Evolutionary conservation across 2,888 invertebrate genomes (phyloP).

Genomic region (Noctuana brunneofusca): DNA sequence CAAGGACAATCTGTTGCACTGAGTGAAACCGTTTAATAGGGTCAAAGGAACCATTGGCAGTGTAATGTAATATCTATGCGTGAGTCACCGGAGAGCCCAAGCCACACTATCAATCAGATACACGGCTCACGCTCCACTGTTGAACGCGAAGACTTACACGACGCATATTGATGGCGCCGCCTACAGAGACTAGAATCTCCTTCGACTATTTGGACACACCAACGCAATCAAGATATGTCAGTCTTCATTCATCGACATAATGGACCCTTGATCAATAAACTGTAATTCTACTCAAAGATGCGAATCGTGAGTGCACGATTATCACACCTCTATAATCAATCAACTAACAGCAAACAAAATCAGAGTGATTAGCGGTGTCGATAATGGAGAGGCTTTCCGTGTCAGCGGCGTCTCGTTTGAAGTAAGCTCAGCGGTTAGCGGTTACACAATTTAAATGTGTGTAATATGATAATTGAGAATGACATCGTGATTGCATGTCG

Average conservation of each 20-base stretch:
- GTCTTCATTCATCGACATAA: constrained; percentile 43
- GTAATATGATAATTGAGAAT: constrained; percentile 61
- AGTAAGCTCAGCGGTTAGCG: constrained; percentile 31
- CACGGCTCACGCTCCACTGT: constrained; percentile 64
- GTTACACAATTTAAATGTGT: constrained; percentile 54
- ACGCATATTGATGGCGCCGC: constrained; percentile 69
- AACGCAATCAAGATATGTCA: constrained; percentile 50
- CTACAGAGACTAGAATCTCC: constrained; percentile 58
- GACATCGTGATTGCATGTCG: constrained; percentile 63
- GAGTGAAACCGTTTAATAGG: constrained; percentile 70
- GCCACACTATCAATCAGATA: constrained; percentile 66
- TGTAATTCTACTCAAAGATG: constrained; percentile 33
- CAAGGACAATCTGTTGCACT: constrained; percentile 71
- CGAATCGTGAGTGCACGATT: constrained; percentile 25
- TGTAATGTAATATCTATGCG: constrained; percentile 64
- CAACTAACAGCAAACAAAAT: constrained; percentile 26
- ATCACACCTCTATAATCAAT: constrained; percentile 25
- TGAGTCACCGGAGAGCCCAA: constrained; percentile 75
- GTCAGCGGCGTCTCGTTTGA: constrained; percentile 6
- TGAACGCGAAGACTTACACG: constrained; percentile 57
- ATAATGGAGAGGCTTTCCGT: constrained; percentile 9
- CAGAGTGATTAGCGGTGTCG: constrained; percentile 18
- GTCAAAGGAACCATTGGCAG: constrained; percentile 73
- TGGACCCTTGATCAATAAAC: constrained; percentile 44
- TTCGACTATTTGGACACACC: constrained; percentile 54